phyloP scores from a whole-genome alignment of 2,113 vertebrate genomes.

The Damaliscus lunatus region DNA sequence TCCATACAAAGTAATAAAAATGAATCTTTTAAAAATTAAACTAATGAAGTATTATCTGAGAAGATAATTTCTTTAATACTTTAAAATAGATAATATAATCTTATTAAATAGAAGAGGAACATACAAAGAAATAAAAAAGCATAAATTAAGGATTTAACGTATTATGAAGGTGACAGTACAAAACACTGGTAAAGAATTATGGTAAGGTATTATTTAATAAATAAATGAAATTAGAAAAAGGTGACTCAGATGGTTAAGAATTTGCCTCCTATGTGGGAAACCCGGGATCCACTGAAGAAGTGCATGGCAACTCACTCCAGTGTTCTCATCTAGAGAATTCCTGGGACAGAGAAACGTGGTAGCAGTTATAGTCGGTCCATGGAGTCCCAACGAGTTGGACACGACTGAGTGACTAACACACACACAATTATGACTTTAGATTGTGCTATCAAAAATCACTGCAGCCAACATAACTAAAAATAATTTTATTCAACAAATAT shows the following conservation, averaged over 20 bases:
- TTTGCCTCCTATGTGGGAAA: background rate
- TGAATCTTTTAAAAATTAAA: background rate
- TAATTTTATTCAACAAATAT: background rate
- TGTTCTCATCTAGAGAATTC: background rate
- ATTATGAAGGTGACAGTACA: background rate
- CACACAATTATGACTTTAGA: background rate
- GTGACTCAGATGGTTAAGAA: background rate
- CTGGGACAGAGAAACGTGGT: background rate
- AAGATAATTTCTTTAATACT: background rate
- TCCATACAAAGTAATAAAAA: background rate
- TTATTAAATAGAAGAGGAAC: background rate
- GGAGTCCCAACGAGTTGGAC: background rate
- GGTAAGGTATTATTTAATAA: background rate
- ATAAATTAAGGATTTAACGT: background rate
- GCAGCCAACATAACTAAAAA: background rate
- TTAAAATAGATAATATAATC: background rate
- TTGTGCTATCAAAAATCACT: background rate
- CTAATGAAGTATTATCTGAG: background rate
- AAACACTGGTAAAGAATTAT: background rate
- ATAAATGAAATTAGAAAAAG: background rate
- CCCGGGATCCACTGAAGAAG: background rate
- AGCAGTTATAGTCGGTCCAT: background rate
- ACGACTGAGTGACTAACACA: background rate
- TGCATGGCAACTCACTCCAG: background rate
- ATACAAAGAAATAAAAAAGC: background rate